Evolutionary conservation across 2,888 invertebrate genomes (phyloP), one percentile per base, ranked within the genome.

Genomic region (Ditylenchus weischeri): DNA sequence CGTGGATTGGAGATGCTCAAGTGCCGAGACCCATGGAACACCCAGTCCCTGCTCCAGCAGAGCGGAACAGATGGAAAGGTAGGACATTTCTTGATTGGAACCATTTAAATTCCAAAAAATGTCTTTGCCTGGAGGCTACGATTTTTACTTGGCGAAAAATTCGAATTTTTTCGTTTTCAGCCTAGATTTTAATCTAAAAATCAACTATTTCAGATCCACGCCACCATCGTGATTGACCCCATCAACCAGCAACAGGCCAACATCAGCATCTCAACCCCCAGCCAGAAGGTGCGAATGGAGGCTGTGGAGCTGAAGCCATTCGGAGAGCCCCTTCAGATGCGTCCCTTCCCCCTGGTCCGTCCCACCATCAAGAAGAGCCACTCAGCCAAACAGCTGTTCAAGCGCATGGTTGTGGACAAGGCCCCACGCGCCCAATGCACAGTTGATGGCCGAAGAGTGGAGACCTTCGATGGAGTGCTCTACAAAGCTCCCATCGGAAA

Each of bases 391-490:
- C 64, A 75, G 21, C 23, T 63, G 15, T 19, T 66, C 54, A 29
- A 54, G n/a, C 65, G 38, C 1, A 47, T 57, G 35, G 50, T 23
- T 47, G 51, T 66, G 29, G 36, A 62, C 7, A 23, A 54, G 29
- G 54, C 23, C 2, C 43, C 29, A 23, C 51, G 62, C 29, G 66
- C 73, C 38, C 65, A 73, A 54, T 77, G 75, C 70, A 59, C 43
- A 23, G 67, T 73, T 57, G 63, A 71, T 61, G 64, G 65, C 36
- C 61, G 70, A 38, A 60, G 66, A 38, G 69, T 83, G 43, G 57
- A 68, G 62, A 79, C 83, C 21, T 84, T 83, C 75, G 83, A 84
- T 68, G 72, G 75, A 38, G 74, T 78, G 51, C 58, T 64, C 64
- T 79, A 74, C 74, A 70, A 74, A 23, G 78, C 76, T 48, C 77